Conservation (phyloP, 2,797 vertebrate genomes). For the Strix occidentalis region DNA sequence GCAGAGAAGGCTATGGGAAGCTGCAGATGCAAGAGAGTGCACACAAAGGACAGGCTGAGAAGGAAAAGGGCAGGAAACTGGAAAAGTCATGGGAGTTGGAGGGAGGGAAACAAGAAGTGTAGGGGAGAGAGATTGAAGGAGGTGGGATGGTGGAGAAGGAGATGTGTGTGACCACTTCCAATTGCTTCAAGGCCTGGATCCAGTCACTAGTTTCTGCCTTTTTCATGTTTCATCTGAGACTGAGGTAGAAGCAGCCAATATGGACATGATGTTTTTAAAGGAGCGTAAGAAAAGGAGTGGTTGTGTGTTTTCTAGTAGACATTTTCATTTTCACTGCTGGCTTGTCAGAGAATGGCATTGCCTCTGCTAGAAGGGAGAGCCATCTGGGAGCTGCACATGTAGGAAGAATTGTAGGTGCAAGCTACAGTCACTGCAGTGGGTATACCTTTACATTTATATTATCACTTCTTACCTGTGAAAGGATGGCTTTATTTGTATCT, state of each 20-base stretch:
- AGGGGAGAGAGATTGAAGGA: not conserved
- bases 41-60: not conserved
- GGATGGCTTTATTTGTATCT: not conserved
- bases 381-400: not conserved
- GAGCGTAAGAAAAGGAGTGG: not conserved
- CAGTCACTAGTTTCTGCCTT: not conserved
- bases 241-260: not conserved
- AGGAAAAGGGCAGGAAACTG: not conserved
- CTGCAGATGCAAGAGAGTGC: not conserved
- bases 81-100: fast-evolving
- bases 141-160: not conserved
- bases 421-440: not conserved
- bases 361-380: not conserved
- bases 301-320: not conserved
- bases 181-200: not conserved
- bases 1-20: not conserved
- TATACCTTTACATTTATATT: not conserved
- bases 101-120: not conserved
- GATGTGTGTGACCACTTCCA: not conserved
- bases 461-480: not conserved
- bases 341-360: not conserved
- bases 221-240: not conserved
- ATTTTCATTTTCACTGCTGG: not conserved
- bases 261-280: not conserved
- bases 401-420: not conserved